Base-by-base conservation (phyloP, 1,140 invertebrate species). In the Subanguina moxae region DNA sequence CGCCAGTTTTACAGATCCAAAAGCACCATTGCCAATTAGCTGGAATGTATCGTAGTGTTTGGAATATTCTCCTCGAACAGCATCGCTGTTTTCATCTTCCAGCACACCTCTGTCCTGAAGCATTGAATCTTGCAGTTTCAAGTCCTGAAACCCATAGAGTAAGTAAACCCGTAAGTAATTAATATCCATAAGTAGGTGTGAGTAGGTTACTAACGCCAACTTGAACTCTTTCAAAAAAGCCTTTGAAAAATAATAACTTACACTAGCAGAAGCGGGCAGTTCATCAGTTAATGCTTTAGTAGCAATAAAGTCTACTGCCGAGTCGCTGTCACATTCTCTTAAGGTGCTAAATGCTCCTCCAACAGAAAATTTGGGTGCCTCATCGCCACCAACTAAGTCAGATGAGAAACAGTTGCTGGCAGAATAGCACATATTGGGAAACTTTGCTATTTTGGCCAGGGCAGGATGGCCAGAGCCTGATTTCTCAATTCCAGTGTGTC, bases 1-100 rank as follows among this genome's bases (percentile, higher is more conserved):
- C 17, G 87, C 87, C 83, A 89, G 85, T 75, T 88, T 88, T 0
- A 90, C 89, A 77, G 88, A 90, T 0, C 89, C 89, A 84, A 89
- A 90, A 1, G 89, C 89, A 30, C 89, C 89, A 82, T 89, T 89
- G 1, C 89, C 89, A 61, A 90, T 89, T 75, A 89, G 87, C 74
- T 88, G 86, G 0, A 89, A 81, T 3, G 88, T 88, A n/a, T 87
- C 85, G 72, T 90, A 90, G 66, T 87, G 84, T 61, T 87, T 86
- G 72, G 85, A 85, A 81, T 88, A 90, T 25, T 82, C 79, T 11
- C 76, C 76, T 1, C 76, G 59, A 30, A 76, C 75, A 0, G 75
- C 62, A n/a, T 78, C 76, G 48, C 64, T 78, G 61, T 67, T 77
- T 30, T 76, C 74, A 59, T 76, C 77, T 21, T 66, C 77, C n/a